Evolutionary conservation across 2,797 vertebrate species (phyloP).

Genomic region (Chromobotia macracanthus): DNA sequence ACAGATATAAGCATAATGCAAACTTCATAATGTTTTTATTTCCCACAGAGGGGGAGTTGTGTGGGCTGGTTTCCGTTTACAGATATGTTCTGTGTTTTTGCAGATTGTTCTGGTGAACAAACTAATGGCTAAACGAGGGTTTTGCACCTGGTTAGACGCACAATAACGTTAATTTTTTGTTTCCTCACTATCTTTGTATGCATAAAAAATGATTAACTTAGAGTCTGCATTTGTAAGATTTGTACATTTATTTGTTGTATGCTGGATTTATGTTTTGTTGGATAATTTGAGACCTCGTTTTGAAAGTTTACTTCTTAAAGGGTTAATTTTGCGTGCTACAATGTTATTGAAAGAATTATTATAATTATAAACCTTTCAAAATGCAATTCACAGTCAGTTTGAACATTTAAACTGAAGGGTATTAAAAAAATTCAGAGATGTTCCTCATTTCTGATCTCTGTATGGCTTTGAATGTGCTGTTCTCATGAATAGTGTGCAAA

Average conservation of each 20-base stretch:
- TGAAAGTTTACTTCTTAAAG: not conserved
- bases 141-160: conserved; percentile 80
- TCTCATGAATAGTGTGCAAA: not conserved
- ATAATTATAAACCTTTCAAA: not conserved
- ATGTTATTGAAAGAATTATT: conserved; percentile 21
- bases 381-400: conserved; percentile 3
- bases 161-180: conserved; percentile 38
- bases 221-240: not conserved
- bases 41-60: not conserved
- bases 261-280: conserved; percentile 12
- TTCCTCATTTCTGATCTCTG: not conserved
- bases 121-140: conserved; percentile 80
- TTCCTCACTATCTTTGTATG: not conserved
- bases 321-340: not conserved
- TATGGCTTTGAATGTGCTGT: not conserved
- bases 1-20: not conserved
- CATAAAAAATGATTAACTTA: not conserved
- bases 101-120: conserved; percentile 84
- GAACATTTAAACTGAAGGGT: not conserved
- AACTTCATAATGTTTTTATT: not conserved
- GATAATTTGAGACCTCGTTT: not conserved
- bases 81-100: conserved; percentile 49
- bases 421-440: too few species aligned
- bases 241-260: conserved; percentile 16
- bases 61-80: not conserved